Evolutionary conservation across 2,888 invertebrate species (phyloP).

Genomic region (Tetragnatha montana): DNA sequence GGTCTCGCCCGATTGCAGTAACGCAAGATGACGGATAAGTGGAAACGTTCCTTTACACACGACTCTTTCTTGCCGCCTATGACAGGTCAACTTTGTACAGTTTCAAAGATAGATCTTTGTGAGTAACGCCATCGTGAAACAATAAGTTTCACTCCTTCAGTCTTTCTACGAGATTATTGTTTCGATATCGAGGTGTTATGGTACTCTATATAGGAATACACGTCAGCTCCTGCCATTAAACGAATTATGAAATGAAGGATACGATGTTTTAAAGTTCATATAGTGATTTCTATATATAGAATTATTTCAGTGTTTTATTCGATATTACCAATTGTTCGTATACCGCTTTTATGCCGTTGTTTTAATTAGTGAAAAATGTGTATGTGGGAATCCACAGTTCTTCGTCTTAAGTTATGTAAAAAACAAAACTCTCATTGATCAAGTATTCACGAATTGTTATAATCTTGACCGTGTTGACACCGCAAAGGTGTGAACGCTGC

Average conservation of each 20-base stretch:
- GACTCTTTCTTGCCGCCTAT: no score
- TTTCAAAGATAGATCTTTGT: no score
- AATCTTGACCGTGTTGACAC: constrained; percentile 37
- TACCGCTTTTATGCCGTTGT: constrained; percentile 49
- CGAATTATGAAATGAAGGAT: constrained; percentile 59
- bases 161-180: constrained; percentile 32
- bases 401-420: constrained; percentile 40
- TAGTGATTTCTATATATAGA: constrained; percentile 65
- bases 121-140: neutral
- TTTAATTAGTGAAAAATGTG: constrained; percentile 55
- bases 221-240: constrained; percentile 64
- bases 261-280: constrained; percentile 57
- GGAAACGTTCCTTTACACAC: no score
- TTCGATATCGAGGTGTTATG: constrained; percentile 48
- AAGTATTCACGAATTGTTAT: constrained; percentile 48
- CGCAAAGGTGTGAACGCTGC: constrained; percentile 23
- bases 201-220: constrained; percentile 48
- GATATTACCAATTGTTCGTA: constrained; percentile 50
- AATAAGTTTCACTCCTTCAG: constrained; percentile 21
- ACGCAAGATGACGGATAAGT: no score
- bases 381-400: constrained; percentile 36
- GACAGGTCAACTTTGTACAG: no score
- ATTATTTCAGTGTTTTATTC: constrained; percentile 66
- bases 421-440: constrained; percentile 26
- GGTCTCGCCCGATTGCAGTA: no score